Base-by-base conservation (phyloP, 2,797 vertebrate genomes). In the Sciurus vulgaris region DNA sequence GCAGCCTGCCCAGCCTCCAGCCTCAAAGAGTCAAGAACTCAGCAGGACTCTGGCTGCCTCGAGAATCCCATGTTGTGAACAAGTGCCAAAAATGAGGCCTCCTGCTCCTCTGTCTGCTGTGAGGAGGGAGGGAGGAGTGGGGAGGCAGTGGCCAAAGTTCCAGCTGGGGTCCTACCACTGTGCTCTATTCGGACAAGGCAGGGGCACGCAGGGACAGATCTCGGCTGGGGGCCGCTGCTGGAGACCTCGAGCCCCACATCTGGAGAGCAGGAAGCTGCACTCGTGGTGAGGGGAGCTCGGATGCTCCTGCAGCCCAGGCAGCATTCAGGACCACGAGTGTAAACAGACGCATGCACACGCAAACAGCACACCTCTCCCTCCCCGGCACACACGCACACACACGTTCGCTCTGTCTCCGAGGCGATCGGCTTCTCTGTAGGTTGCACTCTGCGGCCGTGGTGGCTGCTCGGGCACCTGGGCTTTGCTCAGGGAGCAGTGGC, bases 311-410 rank as follows among this genome's bases (percentile, higher is more conserved):
- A 74, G 77, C 76, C 76, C 65, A 54, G 86, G 72, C 47, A 51
- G 86, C 51, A 0, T 51, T 82, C 91, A 35, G 91, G 91, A 49
- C 54, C 90, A 88, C 20, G 8, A 20, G 92, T 91, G 95, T 79
- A 86, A 81, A 96, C 90, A 96, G 92, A 95, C 2, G 3, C 97
- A 96, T 63, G 93, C 94, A 95, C 92, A 97, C 87, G 8, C 91
- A 85, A 7, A 84, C 30, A 87, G 87, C 92, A 85, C 94, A 72
- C 73, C 77, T 85, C 44, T 49, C 78, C 89, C 51, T 47, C 95
- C 87, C 77, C 86, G 2, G n/a, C 93, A 86, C 93, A 81, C 35
- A 2, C 69, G 17, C 78, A 30, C 90, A 61, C 93, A 89, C 84
- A 81, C 51, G 38, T 35, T 35, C 3, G 17, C 89, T 33, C 7